These are phyloP conservation scores for Eristalinus aeneus DNA, from an alignment of 2,888 invertebrate species.

Conservation along the genomic window DNA sequence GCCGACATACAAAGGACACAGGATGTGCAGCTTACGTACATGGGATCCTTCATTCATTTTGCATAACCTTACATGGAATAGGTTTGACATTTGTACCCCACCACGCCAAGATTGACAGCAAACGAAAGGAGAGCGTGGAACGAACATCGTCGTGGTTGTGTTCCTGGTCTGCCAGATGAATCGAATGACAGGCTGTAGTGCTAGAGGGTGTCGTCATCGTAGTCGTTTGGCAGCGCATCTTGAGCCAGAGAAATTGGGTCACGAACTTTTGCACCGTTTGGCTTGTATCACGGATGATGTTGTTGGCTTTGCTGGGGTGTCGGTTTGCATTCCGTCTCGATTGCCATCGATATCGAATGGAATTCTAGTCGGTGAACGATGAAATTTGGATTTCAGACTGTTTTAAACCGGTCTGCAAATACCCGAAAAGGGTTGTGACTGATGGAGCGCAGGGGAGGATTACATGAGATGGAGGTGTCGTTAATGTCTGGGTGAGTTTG, in stretches of 20 bases:
- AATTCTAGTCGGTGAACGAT: conserved; percentile 34
- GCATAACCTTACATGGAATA: conserved; percentile 62
- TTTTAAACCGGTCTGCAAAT: background rate
- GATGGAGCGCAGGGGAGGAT: background rate
- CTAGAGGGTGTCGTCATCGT: background rate
- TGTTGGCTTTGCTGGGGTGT: conserved; percentile 22
- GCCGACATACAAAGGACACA: conserved; percentile 48
- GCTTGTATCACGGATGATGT: background rate
- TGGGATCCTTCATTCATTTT: conserved; percentile 54
- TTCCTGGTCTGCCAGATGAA: conserved; percentile 42
- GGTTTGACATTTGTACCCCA: conserved; percentile 61
- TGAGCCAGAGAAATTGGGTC: conserved; percentile 51
- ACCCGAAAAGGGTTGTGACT: background rate
- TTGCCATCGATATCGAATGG: conserved; percentile 43
- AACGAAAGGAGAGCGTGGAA: conserved; percentile 9
- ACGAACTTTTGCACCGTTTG: conserved; percentile 67
- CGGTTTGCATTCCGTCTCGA: conserved; percentile 30
- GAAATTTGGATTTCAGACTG: background rate
- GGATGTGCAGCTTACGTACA: conserved; percentile 62
- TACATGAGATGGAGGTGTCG: no score
- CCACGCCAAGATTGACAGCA: conserved; percentile 43
- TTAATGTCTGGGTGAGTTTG: no score
- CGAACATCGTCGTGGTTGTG: conserved; percentile 25
- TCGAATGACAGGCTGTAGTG: conserved; percentile 35
- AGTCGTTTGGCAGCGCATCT: background rate